phyloP scores from a whole-genome alignment of 2,113 vertebrate genomes.

The Malurus melanocephalus region DNA sequence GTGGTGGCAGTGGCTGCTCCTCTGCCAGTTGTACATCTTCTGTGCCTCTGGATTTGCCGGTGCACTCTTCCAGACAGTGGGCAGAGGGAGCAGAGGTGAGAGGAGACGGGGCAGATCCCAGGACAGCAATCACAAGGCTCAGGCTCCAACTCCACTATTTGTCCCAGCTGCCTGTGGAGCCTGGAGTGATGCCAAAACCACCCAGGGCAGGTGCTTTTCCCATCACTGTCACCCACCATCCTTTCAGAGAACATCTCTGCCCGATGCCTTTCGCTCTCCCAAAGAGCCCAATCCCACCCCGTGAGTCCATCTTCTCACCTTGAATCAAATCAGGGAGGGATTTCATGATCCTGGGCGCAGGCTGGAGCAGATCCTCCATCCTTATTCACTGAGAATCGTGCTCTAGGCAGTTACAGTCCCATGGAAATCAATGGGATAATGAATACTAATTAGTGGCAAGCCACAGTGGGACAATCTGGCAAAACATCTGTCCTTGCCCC shows the following conservation, averaged over 20 bases:
- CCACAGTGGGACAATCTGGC: slow-evolving; percentile 8
- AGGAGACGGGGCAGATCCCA: rapidly evolving
- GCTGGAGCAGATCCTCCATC: background rate
- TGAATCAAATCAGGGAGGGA: background rate
- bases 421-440: slow-evolving; percentile 17
- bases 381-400: background rate
- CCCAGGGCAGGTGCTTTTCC: background rate
- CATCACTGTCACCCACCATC: background rate
- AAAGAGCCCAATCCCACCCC: background rate
- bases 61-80: background rate
- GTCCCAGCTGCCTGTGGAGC: background rate
- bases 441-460: background rate
- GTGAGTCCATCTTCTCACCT: background rate
- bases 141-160: background rate
- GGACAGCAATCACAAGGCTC: background rate
- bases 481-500: slow-evolving; percentile 19
- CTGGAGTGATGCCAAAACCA: rapidly evolving
- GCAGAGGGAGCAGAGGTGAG: rapidly evolving
- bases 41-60: background rate
- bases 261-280: background rate
- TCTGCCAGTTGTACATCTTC: background rate
- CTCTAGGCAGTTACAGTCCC: background rate
- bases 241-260: background rate
- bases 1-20: background rate
- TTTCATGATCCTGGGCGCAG: background rate